Evolutionary conservation across 92 coral and sea anemone genomes (phyloP), one percentile per base, ranked within the genome.

Genomic region (Epizoanthus stellaris): DNA sequence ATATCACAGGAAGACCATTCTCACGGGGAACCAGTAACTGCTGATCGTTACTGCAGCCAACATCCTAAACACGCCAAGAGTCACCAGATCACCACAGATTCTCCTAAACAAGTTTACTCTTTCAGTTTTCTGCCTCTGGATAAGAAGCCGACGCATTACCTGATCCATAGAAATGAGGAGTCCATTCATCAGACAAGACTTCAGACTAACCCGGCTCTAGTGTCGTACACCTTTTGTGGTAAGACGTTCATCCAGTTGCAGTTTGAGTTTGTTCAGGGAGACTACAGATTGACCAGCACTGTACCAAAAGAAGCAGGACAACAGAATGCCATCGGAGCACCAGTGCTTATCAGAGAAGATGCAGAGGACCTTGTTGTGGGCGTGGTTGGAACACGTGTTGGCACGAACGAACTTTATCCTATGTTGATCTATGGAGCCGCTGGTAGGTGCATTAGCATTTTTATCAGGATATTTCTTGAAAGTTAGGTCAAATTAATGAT

Each of bases 351-450:
- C 40, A 65, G 16, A 3, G 34, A 17, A 65, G 40, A 65, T 38
- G 15, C 15, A 65, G 70, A 65, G 70, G 36, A 65, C 17, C 40
- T 65, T 17, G 70, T 65, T 1, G 70, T 65, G 70, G 70, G 70
- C 5, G 70, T 65, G 14, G 70, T 65, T 65, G 38, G 36, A 65
- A 38, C 70, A 65, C 70, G 70, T 65, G 70, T 14, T 10, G 16
- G 3, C 20, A 23, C 70, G 14, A 65, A 65, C 15, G 70, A 25
- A 9, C 40, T 65, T 38, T 65, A 10, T 9, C 70, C 70, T n/a
- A 15, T 38, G 13, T 21, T 63, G 3, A 63, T 63, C 38, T 25
- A 1, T 65, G 69, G 69, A 21, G 36, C 9, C 4, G 3, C 69
- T 64, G 69, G 69, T 64, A 21, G 14, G 70, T 65, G 38, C 70